Percentiles rank a stretch among this genome's conserved stretches.
phyloP scores from a whole-genome alignment of 2,888 invertebrate genomes.

The Notodonta ziczac region DNA sequence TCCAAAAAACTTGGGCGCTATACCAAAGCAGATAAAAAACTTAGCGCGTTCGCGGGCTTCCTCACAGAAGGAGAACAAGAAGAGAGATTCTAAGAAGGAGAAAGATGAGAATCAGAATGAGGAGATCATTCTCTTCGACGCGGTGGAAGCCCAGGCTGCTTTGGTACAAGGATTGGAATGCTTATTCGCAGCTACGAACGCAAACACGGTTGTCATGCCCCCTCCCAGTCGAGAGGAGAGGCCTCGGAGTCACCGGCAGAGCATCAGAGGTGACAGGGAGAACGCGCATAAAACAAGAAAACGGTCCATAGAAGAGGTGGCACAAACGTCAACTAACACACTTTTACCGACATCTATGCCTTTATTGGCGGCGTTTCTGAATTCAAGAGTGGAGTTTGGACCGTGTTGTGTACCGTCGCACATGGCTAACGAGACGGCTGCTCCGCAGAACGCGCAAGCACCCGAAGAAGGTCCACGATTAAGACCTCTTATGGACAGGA shows the following conservation, averaged over 20 bases:
- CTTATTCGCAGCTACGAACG: conserved; percentile 78
- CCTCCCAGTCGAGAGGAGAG: conserved; percentile 72
- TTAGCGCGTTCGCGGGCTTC: conserved; percentile 82
- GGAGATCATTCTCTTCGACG: conserved; percentile 72
- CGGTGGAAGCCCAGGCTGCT: conserved; percentile 83
- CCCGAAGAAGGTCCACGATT: conserved; percentile 67
- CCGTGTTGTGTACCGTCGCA: conserved; percentile 66
- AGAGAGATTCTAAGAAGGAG: conserved; percentile 76
- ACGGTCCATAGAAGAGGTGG: conserved; percentile 85
- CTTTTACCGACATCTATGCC: conserved; percentile 86
- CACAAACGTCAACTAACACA: conserved; percentile 87
- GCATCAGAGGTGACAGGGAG: conserved; percentile 75
- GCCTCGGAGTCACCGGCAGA: conserved; percentile 67
- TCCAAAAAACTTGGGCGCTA: conserved; percentile 88
- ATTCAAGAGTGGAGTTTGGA: conserved; percentile 84
- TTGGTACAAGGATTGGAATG: conserved; percentile 83
- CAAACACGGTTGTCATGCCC: conserved; percentile 79
- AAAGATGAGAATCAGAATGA: conserved; percentile 76
- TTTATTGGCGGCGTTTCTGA: conserved; percentile 86
- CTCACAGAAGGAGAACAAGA: conserved; percentile 84
- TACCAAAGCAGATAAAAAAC: conserved; percentile 87
- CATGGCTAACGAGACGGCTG: conserved; percentile 55
- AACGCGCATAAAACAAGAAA: conserved; percentile 75
- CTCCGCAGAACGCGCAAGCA: conserved; percentile 57
- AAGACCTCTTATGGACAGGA: conserved; percentile 78